Base-by-base conservation (phyloP, 2,113 vertebrate species). In the Peucedramus taeniatus region DNA sequence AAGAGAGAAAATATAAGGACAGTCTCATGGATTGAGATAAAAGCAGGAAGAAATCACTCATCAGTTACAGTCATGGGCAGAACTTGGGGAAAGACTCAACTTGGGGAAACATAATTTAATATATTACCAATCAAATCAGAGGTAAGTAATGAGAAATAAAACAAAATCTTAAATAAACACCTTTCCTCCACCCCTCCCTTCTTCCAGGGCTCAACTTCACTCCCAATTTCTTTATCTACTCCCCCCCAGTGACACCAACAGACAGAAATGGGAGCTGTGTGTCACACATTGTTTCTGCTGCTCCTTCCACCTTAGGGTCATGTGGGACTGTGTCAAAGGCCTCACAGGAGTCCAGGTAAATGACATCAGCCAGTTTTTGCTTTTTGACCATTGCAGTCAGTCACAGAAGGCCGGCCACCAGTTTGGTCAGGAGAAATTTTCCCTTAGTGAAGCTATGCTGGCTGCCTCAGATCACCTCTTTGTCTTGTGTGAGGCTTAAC, bases 161-260 rank as follows among this genome's bases (percentile, higher is more conserved):
- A 26, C 5, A n/a, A 11, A 65, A 66, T 28, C n/a, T n/a, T 47
- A 40, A 47, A 72, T 7, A 21, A 50, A 59, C 3, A 27, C 20
- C 14, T 40, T 65, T 5, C 4, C 9, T 49, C 6, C 11, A 33
- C 8, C 14, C 7, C 5, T 44, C 5, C 24, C 11, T 78, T 57
- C 44, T 72, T 51, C 27, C 19, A 50, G 45, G 27, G 5, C 51
- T 74, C 33, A n/a, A 2, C 13, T 66, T 81, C 28, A n/a, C 5
- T 44, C 4, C 3, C 2, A 44, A 2, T 66, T 74, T 59, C 31
- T 81, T 23, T 28, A 4, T 28, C 3, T 30, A 15, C 7, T 74
- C 12, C 11, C 10, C 19, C 0, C 1, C 18, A 20, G 15, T 33
- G 18, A 64, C 37, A 66, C 7, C 51, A 51, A 60, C 1, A 7